These are phyloP conservation scores for Scrobipalpa atriplicella DNA, from an alignment of 2,888 invertebrate species.

Conservation along the genomic window DNA sequence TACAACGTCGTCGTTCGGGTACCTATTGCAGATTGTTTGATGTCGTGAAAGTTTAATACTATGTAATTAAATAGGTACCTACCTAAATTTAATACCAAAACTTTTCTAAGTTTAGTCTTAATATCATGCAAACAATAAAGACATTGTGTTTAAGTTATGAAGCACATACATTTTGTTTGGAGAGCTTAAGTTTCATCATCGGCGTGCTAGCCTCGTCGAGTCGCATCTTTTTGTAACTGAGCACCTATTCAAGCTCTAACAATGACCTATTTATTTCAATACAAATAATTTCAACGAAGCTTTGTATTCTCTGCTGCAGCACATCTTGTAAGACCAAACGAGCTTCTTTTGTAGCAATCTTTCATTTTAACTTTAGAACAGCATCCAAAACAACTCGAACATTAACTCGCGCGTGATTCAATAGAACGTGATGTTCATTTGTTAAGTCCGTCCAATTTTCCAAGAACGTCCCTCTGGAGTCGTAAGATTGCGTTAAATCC, in stretches of 20 bases:
- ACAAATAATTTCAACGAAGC: neutral
- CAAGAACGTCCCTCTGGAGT: neutral
- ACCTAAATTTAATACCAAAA: too few species aligned
- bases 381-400: neutral
- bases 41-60: too few species aligned
- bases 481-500: slow-evolving; percentile 1
- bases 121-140: too few species aligned
- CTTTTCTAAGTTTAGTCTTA: too few species aligned
- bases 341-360: neutral
- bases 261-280: neutral
- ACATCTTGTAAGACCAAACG: neutral
- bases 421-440: slow-evolving; percentile 3
- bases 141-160: too few species aligned
- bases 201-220: too few species aligned
- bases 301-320: neutral
- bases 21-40: too few species aligned
- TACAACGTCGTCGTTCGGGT: too few species aligned
- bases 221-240: neutral
- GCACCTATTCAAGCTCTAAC: neutral
- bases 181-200: too few species aligned
- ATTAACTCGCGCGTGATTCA: neutral
- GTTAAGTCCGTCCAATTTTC: slow-evolving; percentile 10
- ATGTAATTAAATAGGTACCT: too few species aligned
- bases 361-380: neutral
- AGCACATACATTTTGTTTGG: too few species aligned